Evolutionary conservation across 2,888 invertebrate genomes (phyloP).

Genomic region (Phyllotreta cruciferae): DNA sequence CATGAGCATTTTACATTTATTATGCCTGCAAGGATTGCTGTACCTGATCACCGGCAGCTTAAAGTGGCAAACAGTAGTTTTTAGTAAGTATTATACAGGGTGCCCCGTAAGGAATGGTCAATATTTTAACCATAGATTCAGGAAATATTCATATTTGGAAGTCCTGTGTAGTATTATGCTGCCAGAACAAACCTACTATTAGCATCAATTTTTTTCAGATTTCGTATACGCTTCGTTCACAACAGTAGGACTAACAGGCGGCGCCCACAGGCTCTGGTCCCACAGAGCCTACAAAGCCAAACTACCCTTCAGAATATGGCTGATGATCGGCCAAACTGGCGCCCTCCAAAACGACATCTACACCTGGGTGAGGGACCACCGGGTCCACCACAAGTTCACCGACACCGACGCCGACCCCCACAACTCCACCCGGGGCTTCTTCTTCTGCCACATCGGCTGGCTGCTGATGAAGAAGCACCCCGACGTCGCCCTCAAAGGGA

Average conservation of each 20-base stretch:
- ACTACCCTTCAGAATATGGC: constrained; percentile 78
- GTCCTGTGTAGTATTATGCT: too few relatives aligned
- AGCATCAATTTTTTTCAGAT: neutral
- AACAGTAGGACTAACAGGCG: constrained; percentile 53
- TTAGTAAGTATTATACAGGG: constrained; percentile 65
- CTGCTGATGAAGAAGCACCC: constrained; percentile 87
- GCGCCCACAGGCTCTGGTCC: constrained; percentile 93
- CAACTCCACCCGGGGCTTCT: constrained; percentile 84
- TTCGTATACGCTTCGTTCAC: neutral
- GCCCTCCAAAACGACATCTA: constrained; percentile 90
- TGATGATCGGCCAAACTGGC: constrained; percentile 82
- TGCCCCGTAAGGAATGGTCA: too few relatives aligned
- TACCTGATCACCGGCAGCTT: constrained; percentile 62
- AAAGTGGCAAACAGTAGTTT: constrained; percentile 62
- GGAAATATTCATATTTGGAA: too few relatives aligned
- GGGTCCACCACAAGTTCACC: too few relatives aligned
- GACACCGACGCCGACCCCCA: too few relatives aligned
- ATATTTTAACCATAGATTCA: too few relatives aligned
- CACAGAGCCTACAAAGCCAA: constrained; percentile 85
- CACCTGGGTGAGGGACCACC: constrained; percentile 84
- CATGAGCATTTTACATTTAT: constrained; percentile 74
- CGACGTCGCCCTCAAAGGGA: too few relatives aligned
- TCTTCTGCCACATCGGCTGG: constrained; percentile 97
- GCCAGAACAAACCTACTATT: too few relatives aligned
- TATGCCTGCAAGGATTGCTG: constrained; percentile 71